Evolutionary conservation across 2,113 vertebrate genomes (phyloP), one percentile per base, ranked within the genome.

Genomic region (Myiagra hebetior): DNA sequence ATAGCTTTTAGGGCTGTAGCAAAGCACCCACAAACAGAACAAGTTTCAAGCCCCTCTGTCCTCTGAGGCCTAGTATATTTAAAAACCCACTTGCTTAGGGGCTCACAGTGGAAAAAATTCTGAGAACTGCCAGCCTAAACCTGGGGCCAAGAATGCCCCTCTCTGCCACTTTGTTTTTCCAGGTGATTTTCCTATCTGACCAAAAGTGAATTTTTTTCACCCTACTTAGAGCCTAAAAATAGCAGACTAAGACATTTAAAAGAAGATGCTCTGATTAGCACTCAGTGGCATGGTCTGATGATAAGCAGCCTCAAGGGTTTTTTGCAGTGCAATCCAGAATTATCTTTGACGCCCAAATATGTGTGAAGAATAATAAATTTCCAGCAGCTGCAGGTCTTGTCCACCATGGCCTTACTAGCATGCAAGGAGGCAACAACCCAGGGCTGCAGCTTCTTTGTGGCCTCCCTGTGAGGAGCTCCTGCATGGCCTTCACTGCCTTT

Each of bases 241-340:
- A 94, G 31, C 65, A 83, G 55, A 30, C 30, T 8, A 42, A 87
- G 63, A 62, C 57, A 84, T 72, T 87, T 80, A 31, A 52, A 88
- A 94, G 44, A 79, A 31, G 46, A 88, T 65, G 63, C 27, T 90
- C 30, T 91, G 91, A 77, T 91, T 85, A 96, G 75, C 30, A 63
- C 63, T 46, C 59, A 73, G 67, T 47, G 44, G 4, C 50, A 76
- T 33, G 41, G 49, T 73, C 72, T 95, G 91, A 64, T 2, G 16
- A 91, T 62, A 88, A 95, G 83, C 42, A 86, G 68, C 28, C 85
- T 95, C 79, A 41, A 90, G 62, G 37, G 11, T 1, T 57, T 86
- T 85, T 86, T 80, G 20, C 59, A 87, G 28, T 4, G 3, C 33
- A 67, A 68, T 80, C 37, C 79, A 92, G 67, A 42, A 46, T 65